Conservation (phyloP, 2,888 invertebrate species). For the Horisme vitalbata region DNA sequence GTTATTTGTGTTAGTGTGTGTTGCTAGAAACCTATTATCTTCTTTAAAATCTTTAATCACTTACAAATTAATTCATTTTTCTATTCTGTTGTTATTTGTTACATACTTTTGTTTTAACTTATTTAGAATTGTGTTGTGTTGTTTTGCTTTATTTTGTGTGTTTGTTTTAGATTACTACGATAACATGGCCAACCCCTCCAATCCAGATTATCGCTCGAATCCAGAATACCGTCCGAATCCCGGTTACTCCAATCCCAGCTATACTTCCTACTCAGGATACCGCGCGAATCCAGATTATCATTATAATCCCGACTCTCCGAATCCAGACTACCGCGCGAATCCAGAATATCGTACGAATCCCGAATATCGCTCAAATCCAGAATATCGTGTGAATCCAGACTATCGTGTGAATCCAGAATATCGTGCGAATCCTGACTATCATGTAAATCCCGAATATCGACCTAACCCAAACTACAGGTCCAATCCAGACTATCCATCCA, state of each 20-base stretch:
- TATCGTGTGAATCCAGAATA: constrained; percentile 9
- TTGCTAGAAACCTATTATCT: constrained; percentile 5
- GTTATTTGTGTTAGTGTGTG: not conserved
- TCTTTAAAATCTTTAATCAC: no score
- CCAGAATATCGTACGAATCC: constrained; percentile 1
- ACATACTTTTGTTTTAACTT: no score
- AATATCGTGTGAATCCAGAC: constrained; percentile 7
- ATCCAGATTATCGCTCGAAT: constrained; percentile 16
- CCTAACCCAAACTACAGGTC: not conserved
- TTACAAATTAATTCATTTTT: not conserved
- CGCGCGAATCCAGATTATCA: constrained; percentile 9
- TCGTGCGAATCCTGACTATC: constrained; percentile 6
- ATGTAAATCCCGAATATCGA: constrained; percentile 1
- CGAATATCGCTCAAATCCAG: constrained; percentile 6
- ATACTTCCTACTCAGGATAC: constrained; percentile 9
- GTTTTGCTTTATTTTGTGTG: constrained; percentile 20
- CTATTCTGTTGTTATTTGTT: not conserved
- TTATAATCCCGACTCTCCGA: constrained; percentile 4
- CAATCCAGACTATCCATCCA: constrained; percentile 2
- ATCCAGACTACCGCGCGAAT: constrained; percentile 12
- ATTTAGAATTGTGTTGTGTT: no score
- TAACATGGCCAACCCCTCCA: constrained; percentile 17
- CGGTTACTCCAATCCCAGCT: constrained; percentile 5
- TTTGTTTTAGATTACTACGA: constrained; percentile 26
- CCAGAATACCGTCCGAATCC: constrained; percentile 9